phyloP scores from a whole-genome alignment of 1,140 invertebrate genomes.

The Atta cephalotes region DNA sequence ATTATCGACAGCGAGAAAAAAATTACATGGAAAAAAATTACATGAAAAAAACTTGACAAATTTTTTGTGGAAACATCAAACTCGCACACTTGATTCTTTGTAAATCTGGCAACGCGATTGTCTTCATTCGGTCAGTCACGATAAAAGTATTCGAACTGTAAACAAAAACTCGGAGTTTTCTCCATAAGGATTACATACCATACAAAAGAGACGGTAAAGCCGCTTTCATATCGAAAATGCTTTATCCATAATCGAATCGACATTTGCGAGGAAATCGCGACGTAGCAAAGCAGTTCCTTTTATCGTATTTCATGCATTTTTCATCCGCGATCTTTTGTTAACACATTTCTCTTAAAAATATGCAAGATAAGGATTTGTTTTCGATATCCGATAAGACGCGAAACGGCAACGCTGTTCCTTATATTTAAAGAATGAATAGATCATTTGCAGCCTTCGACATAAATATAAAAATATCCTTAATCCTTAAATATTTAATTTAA shows the following conservation, averaged over 20 bases:
- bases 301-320: conserved; percentile 6
- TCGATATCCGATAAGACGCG: neutral
- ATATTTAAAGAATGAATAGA: neutral
- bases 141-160: conserved; percentile 15
- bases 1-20: neutral
- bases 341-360: neutral
- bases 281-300: neutral
- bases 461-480: neutral
- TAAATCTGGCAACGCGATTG: conserved; percentile 4
- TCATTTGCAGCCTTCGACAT: neutral
- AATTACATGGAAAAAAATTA: neutral
- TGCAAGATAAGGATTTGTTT: conserved; percentile 1
- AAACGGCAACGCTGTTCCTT: neutral
- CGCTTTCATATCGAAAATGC: conserved; percentile 22
- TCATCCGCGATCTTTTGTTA: conserved; percentile 20
- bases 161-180: conserved; percentile 29
- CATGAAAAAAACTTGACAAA: neutral
- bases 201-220: conserved; percentile 21
- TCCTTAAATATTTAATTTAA: neutral
- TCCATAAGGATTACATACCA: conserved; percentile 24
- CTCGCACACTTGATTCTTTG: neutral
- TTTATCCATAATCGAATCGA: conserved; percentile 54
- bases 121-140: conserved; percentile 34
- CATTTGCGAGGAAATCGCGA: conserved; percentile 27
- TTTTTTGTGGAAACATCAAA: neutral